These are phyloP conservation scores for Amazona vittata DNA, from an alignment of 2,113 vertebrate genomes.

Conservation along the genomic window DNA sequence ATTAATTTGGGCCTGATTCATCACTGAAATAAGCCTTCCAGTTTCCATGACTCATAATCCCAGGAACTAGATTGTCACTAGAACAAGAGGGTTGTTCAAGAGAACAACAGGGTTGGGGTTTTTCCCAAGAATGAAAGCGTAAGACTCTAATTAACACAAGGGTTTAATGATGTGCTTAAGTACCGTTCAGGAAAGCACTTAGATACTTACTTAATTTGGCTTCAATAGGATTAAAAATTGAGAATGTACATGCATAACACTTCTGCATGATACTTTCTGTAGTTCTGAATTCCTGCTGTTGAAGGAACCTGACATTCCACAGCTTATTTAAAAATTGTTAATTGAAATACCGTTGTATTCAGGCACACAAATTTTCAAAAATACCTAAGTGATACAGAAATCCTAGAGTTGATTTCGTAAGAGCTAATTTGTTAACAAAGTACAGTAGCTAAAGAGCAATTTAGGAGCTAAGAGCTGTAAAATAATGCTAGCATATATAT, in stretches of 20 bases:
- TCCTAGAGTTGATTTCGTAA: not conserved
- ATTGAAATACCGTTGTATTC: not conserved
- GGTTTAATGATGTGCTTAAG: conserved; percentile 14
- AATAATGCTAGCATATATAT: not conserved
- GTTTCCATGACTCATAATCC: not conserved
- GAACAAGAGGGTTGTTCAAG: not conserved
- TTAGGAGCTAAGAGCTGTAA: not conserved
- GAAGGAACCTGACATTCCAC: not conserved
- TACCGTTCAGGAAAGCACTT: conserved; percentile 26
- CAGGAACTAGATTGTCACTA: not conserved
- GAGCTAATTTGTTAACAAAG: not conserved
- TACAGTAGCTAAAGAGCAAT: not conserved
- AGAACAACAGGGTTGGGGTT: not conserved
- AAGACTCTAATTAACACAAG: conserved; percentile 33
- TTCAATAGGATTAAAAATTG: conserved; percentile 22
- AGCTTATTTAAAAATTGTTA: not conserved
- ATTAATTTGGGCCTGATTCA: not conserved
- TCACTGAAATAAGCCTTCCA: not conserved
- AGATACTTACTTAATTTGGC: conserved; percentile 33
- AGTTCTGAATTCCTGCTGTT: not conserved
- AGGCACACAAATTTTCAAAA: not conserved
- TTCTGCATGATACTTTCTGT: not conserved
- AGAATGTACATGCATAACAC: not conserved
- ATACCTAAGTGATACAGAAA: not conserved
- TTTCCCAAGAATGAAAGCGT: not conserved